phyloP scores from a whole-genome alignment of 2,113 vertebrate species.

The Dipodomys stephensi region DNA sequence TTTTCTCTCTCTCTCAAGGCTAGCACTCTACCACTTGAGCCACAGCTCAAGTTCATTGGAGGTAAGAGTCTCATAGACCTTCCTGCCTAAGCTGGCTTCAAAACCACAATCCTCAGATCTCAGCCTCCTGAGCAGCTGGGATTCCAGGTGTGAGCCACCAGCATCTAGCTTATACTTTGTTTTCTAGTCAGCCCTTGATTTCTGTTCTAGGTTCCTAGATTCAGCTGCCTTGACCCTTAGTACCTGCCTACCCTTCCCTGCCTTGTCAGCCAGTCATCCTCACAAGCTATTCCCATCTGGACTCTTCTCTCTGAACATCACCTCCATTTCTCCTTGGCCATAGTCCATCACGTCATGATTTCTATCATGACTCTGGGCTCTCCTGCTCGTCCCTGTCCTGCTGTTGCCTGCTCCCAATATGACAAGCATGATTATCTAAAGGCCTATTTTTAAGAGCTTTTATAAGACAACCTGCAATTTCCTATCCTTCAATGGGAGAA shows the following conservation, averaged over 20 bases:
- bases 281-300: not conserved
- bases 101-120: too few species aligned
- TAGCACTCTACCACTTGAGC: not conserved
- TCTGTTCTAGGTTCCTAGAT: not conserved
- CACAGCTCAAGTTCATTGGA: too few species aligned
- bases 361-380: not conserved
- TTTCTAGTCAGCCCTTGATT: not conserved
- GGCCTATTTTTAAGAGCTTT: conserved; percentile 65
- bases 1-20: not conserved
- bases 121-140: too few species aligned
- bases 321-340: conserved; percentile 64
- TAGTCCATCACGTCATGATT: not conserved
- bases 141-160: too few species aligned
- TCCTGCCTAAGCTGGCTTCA: too few species aligned
- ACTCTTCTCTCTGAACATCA: conserved; percentile 22
- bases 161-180: too few species aligned
- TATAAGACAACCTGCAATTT: conserved; percentile 73
- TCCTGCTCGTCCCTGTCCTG: not conserved
- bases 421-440: conserved; percentile 77
- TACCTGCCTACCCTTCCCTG: not conserved
- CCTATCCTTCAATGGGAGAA: conserved; percentile 57
- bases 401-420: conserved; percentile 65
- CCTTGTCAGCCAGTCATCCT: not conserved
- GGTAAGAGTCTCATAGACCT: too few species aligned
- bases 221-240: not conserved